Evolutionary conservation across 2,888 invertebrate species (phyloP), one percentile per base, ranked within the genome.

Genomic region (Acanthosepion esculentum): DNA sequence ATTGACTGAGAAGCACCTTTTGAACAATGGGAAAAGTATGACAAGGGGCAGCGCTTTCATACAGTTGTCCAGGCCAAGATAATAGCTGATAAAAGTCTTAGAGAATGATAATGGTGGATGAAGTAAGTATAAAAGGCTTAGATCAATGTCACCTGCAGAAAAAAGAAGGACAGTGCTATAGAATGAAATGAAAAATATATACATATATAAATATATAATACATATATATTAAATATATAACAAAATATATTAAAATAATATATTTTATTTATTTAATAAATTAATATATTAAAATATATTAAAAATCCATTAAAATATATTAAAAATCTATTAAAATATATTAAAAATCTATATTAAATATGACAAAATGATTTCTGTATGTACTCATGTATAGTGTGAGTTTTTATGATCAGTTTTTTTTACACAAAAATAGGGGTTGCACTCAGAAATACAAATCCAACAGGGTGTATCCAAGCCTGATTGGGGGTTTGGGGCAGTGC

Each of bases 71-170:
- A 96, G 94, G 12, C 97, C 97, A 95, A 96, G 97, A 95, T 96
- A 99, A 95, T 98, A 98, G 96, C 99, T 99, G 96, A 98, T 98
- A 26, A 98, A 98, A 0, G 98, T 97, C 1, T 98, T 98, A 93
- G 98, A 98, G 99, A 99, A 99, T 95, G 98, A 97, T 96, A 99
- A 98, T 91, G 98, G 98, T 33, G 97, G 96, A 78, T 98, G 97
- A 94, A 98, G 98, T 0, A 98, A 98, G 96, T 98, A 99, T 94
- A 99, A 97, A 96, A 98, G 98, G 96, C 98, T 98, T 96, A 98
- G 98, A 48, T 98, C 98, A 95, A 98, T 98, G 96, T 99, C 99
- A 97, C 99, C 99, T 98, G 97, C 91, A 96, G 98, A 95, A 91
- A 78, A 48, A 95, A 95, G 8, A 94, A 64, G 50, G 91, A 18